Conservation (phyloP, 2,113 vertebrate genomes). For the Embiotoca jacksoni region DNA sequence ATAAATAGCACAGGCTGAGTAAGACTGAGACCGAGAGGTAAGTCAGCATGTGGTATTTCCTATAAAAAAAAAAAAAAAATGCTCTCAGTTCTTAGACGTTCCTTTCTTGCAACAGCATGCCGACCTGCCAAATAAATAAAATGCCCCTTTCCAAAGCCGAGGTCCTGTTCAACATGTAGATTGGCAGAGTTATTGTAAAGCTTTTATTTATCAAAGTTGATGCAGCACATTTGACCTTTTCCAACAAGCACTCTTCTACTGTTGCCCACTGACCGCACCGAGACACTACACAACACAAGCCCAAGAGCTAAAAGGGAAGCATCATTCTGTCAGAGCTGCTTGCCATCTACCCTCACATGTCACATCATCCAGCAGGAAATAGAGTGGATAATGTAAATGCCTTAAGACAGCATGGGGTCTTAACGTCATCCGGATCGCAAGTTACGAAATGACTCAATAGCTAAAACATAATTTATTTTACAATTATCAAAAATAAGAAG, state of each 20-base stretch:
- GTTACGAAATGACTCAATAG: no score
- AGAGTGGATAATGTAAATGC: conserved; percentile 37
- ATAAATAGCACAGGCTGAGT: background rate
- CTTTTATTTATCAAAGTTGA: conserved; percentile 14
- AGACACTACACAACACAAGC: conserved; percentile 32
- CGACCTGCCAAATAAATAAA: background rate
- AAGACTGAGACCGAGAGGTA: background rate
- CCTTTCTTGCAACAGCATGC: background rate
- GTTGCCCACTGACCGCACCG: conserved; percentile 20
- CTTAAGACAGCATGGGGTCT: conserved; percentile 4
- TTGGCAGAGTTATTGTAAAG: conserved; percentile 7
- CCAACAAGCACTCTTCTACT: background rate
- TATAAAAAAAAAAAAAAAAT: background rate
- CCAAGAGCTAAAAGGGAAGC: conserved; percentile 31
- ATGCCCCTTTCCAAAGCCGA: background rate
- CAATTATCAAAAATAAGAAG: no score
- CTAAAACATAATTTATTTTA: no score
- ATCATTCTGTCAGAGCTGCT: conserved; percentile 44
- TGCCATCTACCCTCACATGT: conserved; percentile 38
- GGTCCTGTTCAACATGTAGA: background rate
- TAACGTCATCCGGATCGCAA: no score
- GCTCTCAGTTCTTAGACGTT: background rate
- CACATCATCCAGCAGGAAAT: conserved; percentile 40
- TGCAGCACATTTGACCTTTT: conserved; percentile 31
- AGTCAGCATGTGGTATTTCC: no score